Percentiles rank a stretch among this genome's conserved stretches.
These are phyloP conservation scores for Coracias cyanogaster DNA, from an alignment of 2,797 vertebrate species.

Conservation along the genomic window DNA sequence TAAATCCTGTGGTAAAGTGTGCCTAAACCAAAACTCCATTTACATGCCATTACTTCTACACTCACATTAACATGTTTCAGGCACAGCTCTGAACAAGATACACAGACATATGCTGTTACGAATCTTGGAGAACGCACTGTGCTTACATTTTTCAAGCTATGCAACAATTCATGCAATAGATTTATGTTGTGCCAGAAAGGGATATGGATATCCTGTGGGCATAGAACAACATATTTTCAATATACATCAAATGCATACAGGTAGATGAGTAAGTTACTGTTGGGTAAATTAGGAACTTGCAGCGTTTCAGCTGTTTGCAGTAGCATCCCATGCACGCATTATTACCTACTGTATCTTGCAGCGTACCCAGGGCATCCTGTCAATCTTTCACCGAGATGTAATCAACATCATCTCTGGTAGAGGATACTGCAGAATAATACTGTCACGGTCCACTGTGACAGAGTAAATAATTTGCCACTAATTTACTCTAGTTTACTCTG, in stretches of 20 bases:
- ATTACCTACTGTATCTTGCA: background rate
- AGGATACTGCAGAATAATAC: background rate
- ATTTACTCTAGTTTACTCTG: background rate
- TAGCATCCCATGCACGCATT: background rate
- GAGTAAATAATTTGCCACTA: background rate
- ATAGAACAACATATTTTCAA: background rate
- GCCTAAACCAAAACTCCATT: conserved; percentile 45
- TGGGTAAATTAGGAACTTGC: background rate
- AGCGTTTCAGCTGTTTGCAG: background rate
- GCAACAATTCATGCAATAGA: conserved; percentile 5
- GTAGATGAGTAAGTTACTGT: background rate
- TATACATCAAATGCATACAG: background rate
- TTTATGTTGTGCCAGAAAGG: background rate
- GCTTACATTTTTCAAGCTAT: conserved; percentile 46
- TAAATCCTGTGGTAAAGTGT: conserved; percentile 68
- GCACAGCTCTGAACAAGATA: conserved; percentile 26
- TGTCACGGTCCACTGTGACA: background rate
- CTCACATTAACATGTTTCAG: conserved; percentile 43
- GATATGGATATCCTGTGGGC: background rate
- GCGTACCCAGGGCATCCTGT: background rate
- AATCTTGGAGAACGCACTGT: conserved; percentile 9
- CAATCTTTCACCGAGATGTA: background rate
- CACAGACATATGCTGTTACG: conserved; percentile 34
- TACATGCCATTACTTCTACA: conserved; percentile 27
- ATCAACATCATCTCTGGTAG: background rate